Evolutionary conservation across 2,797 vertebrate species (phyloP), one percentile per base, ranked within the genome.

Genomic region (Gila robusta): DNA sequence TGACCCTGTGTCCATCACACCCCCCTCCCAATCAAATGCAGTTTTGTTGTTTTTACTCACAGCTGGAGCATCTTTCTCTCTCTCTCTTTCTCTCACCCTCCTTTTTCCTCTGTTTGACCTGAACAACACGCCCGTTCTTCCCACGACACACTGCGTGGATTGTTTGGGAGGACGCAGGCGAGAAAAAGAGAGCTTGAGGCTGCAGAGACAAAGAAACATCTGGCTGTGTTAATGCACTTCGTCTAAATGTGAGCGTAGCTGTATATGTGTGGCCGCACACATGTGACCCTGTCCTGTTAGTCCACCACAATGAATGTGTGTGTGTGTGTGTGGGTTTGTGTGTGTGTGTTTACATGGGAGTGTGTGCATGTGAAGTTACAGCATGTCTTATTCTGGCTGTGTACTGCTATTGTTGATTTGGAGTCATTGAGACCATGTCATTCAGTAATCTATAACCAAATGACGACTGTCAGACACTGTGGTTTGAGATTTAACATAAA

Each of bases 21-120:
- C 91, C 91, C 79, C 92, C 89, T 92, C 93, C 90, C 91, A 93
- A 93, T 95, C 94, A 96, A 95, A 95, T 94, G 94, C 93, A 94
- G 95, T 94, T 95, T 94, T 95, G 94, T 96, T 96, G 94, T 95
- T 93, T 94, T 96, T 93, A 93, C 92, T 92, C 94, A 96, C 95
- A 96, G 95, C 95, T 96, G 93, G 94, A 94, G 93, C 94, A 93
- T 94, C 93, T 95, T 90, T 93, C 87, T 78, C 70, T 82, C 83
- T 72, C 81, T 37, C 76, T 47, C 82, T 59, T 73, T 69, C 80
- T 81, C 86, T 83, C 44, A 21, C 77, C 72, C 82, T 83, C 56
- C 92, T 92, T 93, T 89, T 93, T 94, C 94, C 94, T 94, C 92
- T 93, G 94, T 95, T 96, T 93, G 93, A 92, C 87, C 87, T 89